Conservation (phyloP, 1,140 invertebrate genomes). For the Hylaeus anthracinus region DNA sequence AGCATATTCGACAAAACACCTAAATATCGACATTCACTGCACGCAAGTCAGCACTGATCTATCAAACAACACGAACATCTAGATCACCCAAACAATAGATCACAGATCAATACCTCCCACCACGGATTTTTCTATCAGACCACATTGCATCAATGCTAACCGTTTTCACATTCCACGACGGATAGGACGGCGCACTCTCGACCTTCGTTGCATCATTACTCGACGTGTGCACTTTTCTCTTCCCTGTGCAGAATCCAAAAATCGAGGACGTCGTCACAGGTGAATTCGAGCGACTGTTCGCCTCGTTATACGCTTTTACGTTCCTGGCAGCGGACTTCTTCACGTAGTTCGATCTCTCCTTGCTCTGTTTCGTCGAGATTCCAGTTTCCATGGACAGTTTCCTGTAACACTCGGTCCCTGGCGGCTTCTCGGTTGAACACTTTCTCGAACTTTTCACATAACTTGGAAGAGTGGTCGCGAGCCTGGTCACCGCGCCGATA, state of each 20-base stretch:
- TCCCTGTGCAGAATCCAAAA: slow-evolving; percentile 76
- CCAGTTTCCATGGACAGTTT: slow-evolving; percentile 53
- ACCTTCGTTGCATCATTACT: slow-evolving; percentile 18
- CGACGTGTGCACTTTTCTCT: slow-evolving; percentile 59
- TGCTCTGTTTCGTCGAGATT: slow-evolving; percentile 57
- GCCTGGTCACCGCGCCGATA: background rate
- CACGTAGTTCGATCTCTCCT: slow-evolving; percentile 64
- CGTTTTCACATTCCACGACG: slow-evolving; percentile 56
- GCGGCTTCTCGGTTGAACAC: slow-evolving; percentile 64
- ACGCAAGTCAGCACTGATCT: no score
- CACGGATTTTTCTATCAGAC: background rate
- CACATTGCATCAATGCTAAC: slow-evolving; percentile 24
- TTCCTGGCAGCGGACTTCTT: slow-evolving; percentile 59
- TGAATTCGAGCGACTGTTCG: slow-evolving; percentile 53
- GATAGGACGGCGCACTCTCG: slow-evolving; percentile 25
- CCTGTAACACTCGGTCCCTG: slow-evolving; percentile 58
- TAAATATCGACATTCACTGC: no score
- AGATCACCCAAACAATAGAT: background rate
- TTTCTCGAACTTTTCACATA: slow-evolving; percentile 68
- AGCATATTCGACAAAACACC: no score
- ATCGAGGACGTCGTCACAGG: slow-evolving; percentile 71
- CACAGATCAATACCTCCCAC: background rate
- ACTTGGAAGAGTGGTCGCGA: slow-evolving; percentile 70
- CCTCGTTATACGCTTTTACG: slow-evolving; percentile 60
- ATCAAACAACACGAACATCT: no score